Conservation (phyloP, 2,888 invertebrate species). For the Oscheius onirici region DNA sequence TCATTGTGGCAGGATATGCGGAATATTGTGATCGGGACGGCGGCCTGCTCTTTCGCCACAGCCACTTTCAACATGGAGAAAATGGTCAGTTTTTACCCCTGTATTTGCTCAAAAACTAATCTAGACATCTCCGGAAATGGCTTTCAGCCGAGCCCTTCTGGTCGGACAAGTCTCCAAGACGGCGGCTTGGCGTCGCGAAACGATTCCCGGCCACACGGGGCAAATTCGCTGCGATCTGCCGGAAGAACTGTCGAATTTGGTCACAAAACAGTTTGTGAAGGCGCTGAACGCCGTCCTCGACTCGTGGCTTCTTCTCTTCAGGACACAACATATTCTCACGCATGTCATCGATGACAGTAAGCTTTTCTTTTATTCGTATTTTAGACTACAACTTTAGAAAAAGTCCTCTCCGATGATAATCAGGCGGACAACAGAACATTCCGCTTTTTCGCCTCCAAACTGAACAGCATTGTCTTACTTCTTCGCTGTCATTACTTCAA, state of each 20-base stretch:
- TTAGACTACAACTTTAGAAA: neutral
- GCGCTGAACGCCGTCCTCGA: conserved; percentile 9
- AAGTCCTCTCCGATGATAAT: neutral
- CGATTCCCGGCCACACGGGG: conserved; percentile 3
- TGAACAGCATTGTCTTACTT: conserved; percentile 7
- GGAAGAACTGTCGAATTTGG: neutral
- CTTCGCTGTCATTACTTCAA: conserved; percentile 24
- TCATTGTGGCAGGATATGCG: conserved; percentile 11
- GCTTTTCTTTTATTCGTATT: neutral
- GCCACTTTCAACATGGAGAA: conserved; percentile 7
- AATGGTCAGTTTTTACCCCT: neutral
- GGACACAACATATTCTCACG: conserved; percentile 11
- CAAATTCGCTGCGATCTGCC: conserved; percentile 6
- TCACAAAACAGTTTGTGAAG: neutral
- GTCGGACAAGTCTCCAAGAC: conserved; percentile 1
- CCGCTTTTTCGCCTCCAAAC: conserved; percentile 2
- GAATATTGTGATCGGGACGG: conserved; percentile 22
- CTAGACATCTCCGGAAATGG: conserved; percentile 1
- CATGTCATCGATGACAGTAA: conserved; percentile 3
- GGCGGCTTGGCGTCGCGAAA: conserved; percentile 1
- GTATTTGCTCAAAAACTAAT: neutral
- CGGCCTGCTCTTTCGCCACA: conserved; percentile 2
- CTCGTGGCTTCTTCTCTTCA: conserved; percentile 19
- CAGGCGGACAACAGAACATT: neutral
- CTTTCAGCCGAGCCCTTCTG: neutral